These are phyloP conservation scores for Actinostola sp. DNA, from an alignment of 92 coral and sea anemone genomes.

Conservation along the genomic window DNA sequence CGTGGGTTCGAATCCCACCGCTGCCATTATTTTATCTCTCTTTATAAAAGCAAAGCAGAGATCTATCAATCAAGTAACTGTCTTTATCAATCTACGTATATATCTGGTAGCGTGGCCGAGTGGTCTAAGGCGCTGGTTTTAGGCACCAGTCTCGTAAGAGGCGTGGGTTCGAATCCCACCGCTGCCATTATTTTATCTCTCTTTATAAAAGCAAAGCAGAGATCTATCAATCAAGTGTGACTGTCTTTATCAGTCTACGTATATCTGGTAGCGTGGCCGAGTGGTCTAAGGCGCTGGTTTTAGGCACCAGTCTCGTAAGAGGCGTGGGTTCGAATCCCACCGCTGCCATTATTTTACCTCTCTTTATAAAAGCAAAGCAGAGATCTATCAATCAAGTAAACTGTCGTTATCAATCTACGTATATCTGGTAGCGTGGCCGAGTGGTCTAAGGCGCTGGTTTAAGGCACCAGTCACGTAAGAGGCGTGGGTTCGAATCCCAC, in stretches of 20 bases:
- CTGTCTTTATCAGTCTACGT: no score
- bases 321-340: conserved; percentile 99
- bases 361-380: no score
- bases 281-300: conserved; percentile 99
- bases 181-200: no score
- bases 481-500: conserved; percentile 99
- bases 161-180: conserved; percentile 90
- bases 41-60: no score
- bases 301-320: conserved; percentile 95
- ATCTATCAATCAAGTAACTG: no score
- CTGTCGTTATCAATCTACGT: no score
- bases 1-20: conserved; percentile 88
- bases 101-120: conserved; percentile 85
- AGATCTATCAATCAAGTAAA: no score
- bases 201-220: no score
- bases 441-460: conserved; percentile 99
- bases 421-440: conserved; percentile 97
- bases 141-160: conserved; percentile 83
- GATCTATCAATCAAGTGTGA: no score
- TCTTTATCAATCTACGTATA: no score
- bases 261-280: conserved; percentile 99
- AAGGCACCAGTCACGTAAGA: conserved; percentile 91
- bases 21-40: no score
- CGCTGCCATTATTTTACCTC: conserved; percentile 99
- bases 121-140: conserved; percentile 83